Conservation (phyloP, 2,888 invertebrate genomes). For the Lottia scabra region DNA sequence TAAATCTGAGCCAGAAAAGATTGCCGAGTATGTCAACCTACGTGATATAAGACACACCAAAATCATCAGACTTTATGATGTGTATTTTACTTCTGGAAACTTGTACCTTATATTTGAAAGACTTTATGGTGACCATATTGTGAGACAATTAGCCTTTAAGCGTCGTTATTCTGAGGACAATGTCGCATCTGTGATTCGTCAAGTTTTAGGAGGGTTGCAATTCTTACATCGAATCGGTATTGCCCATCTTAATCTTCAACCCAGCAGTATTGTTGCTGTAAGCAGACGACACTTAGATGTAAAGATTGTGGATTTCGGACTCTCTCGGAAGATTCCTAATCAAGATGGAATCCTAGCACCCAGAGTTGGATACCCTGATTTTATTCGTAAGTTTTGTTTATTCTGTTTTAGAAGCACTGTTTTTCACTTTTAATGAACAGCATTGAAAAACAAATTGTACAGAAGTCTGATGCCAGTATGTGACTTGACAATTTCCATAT, state of each 20-base stretch:
- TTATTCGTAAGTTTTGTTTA: conserved; percentile 51
- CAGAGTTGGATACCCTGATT: conserved; percentile 62
- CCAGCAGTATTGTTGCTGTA: conserved; percentile 95
- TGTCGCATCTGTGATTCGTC: conserved; percentile 87
- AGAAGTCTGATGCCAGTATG: too few species aligned
- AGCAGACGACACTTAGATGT: conserved; percentile 73
- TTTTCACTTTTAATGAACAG: too few species aligned
- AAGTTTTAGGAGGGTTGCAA: conserved; percentile 72
- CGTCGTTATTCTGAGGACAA: conserved; percentile 94
- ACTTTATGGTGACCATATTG: conserved; percentile 87
- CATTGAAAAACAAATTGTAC: too few species aligned
- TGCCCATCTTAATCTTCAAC: conserved; percentile 77
- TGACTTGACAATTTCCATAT: too few species aligned
- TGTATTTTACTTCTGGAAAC: conserved; percentile 70
- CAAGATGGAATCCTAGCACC: conserved; percentile 49
- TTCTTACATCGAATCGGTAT: conserved; percentile 93
- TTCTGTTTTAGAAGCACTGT: too few species aligned
- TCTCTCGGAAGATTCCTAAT: conserved; percentile 74
- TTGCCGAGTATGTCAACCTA: conserved; percentile 86
- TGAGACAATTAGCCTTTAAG: conserved; percentile 87
- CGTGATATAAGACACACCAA: conserved; percentile 85
- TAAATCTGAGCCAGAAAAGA: conserved; percentile 72
- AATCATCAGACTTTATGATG: conserved; percentile 75
- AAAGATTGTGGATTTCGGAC: conserved; percentile 92
- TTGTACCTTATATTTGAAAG: conserved; percentile 70